phyloP scores from a whole-genome alignment of 2,888 invertebrate species.

The Patella caerulea region DNA sequence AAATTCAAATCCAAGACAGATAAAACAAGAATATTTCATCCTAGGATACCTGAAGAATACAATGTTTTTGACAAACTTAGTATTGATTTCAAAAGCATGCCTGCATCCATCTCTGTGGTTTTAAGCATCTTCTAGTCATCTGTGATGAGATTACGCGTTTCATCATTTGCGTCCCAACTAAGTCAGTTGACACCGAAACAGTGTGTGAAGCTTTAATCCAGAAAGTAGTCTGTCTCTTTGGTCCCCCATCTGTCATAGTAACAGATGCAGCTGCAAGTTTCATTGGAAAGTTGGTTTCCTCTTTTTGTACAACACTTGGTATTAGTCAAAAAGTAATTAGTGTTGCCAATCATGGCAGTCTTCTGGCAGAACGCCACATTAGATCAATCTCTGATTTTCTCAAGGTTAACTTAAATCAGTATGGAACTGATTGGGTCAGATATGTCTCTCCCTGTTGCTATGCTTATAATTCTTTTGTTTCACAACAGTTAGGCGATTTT shows the following conservation, averaged over 20 bases:
- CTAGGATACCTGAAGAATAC: neutral
- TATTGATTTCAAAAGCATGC: neutral
- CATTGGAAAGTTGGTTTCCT: neutral
- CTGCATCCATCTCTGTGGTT: neutral
- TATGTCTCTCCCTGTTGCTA: neutral
- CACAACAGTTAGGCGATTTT: neutral
- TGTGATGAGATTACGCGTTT: neutral
- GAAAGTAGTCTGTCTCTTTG: neutral
- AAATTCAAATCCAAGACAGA: neutral
- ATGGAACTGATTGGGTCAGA: neutral
- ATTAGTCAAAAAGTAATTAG: neutral
- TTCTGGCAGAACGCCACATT: conserved; percentile 1
- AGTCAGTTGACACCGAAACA: neutral
- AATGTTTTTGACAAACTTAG: neutral
- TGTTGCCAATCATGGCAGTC: conserved; percentile 1
- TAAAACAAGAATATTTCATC: conserved; percentile 4
- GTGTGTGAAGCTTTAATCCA: neutral
- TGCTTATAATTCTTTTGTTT: neutral
- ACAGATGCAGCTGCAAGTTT: neutral
- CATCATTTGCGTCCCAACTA: neutral
- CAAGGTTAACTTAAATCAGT: neutral
- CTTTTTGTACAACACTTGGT: neutral
- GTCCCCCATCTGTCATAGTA: too few relatives aligned
- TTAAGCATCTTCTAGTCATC: neutral
- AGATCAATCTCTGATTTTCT: neutral